Base-by-base conservation (phyloP, 2,888 invertebrate genomes). In the Notodromas monacha region DNA sequence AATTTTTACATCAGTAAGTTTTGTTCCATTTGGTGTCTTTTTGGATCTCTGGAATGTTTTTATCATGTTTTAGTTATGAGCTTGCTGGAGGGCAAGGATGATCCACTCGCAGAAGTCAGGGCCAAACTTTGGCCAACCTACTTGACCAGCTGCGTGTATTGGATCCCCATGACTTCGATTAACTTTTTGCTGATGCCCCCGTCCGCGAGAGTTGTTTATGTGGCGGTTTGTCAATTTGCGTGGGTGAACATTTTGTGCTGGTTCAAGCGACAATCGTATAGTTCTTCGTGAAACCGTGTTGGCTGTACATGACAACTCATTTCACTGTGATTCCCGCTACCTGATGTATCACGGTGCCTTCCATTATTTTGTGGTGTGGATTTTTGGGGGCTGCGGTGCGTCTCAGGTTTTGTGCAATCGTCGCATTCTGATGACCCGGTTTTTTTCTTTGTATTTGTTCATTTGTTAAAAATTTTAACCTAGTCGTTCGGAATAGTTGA, bases 181-280 rank as follows among this genome's bases (percentile, higher is more conserved):
- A 77, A 77, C 48, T 77, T 77, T 48, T 45, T 58, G 28, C 47
- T 69, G 31, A 46, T 77, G 30, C 65, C 73, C 1, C 58, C 72
- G 1, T 50, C 62, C 31, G 58, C 65, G 34, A 56, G 77, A 11
- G 69, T 77, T 1, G 59, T 66, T 2, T 77, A 68, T 42, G 68
- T 77, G 14, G 68, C 72, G 1, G 51, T 61, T 1, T 68, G 65
- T 30, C 66, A 73, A 2, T 68, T 76, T 40, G 46, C 65, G 14
- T 77, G 76, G 76, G 67, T 72, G 34, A 76, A 76, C 43, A 66
- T 76, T 32, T 51, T 77, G 14, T 74, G 73, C 43, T 69, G 65
- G 47, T 61, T 74, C 35, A 76, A 76, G 44, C 50, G 69, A 32
- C 28, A 30, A 12, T n/a, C n/a, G n/a, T n/a, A n/a, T n/a, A n/a